Base-by-base conservation (phyloP, 2,888 invertebrate genomes). In the Euphydryas editha region DNA sequence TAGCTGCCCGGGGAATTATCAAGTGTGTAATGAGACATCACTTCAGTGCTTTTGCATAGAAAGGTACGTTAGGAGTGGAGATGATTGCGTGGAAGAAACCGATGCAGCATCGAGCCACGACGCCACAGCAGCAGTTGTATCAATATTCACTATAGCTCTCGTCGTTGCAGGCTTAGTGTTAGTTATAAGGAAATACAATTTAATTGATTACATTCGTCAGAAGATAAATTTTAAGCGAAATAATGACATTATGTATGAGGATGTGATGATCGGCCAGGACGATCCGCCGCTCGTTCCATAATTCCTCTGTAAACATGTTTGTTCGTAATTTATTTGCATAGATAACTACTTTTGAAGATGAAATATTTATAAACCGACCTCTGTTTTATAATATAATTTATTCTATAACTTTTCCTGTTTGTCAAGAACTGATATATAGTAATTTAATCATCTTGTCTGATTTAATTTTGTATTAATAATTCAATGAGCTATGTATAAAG, bases 231-330 rank as follows among this genome's bases (percentile, higher is more conserved):
- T 79, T 17, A 82, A 89, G 69, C 83, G 91, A 72, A 87, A 85
- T 71, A 87, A 87, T 71, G 87, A 92, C 76, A 82, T 90, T 1
- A 89, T 90, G 84, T 93, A 93, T 44, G 93, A 93, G 75, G 93
- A 93, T 75, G 93, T 93, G n/a, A 93, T 93, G 93, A 93, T 93
- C 51, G 93, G 93, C 2, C 91, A 92, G 64, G 93, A 93, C 63
- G 93, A 93, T 72, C 93, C 93, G 0, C 93, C 93, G 0, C 82
- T 93, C 58, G 88, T 87, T 71, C 93, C 90, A 42, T 93, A 87
- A 75, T 70, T 74, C 73, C 75, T 7, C 8, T 15, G 15, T 15
- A 15, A 44, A 51, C 70, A 72, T 73, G 67, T 49, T 37, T 59
- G 57, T 46, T 62, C 73, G 36, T 44, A 61, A 77, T 72, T 73